phyloP scores from a whole-genome alignment of 2,113 vertebrate species.

The Todiramphus chloris region DNA sequence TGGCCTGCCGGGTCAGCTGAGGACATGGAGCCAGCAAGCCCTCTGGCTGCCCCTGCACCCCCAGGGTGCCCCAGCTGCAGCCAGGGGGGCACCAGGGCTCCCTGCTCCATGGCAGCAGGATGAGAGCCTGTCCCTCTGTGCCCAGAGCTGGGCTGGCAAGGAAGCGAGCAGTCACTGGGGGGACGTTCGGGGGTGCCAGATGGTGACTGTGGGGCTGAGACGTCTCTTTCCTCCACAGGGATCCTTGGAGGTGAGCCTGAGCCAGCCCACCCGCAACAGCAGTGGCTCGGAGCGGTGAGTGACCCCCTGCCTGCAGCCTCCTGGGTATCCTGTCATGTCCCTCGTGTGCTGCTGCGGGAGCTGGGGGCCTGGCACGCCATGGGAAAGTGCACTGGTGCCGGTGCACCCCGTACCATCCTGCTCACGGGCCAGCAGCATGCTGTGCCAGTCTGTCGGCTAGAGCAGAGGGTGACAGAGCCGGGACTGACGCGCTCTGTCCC shows the following conservation, averaged over 20 bases:
- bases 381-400: neutral
- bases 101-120: neutral
- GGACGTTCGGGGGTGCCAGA: fast-evolving
- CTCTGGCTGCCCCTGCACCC: neutral
- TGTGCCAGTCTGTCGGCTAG: neutral
- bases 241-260: constrained; percentile 85
- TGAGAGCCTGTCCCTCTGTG: neutral
- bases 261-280: constrained; percentile 84
- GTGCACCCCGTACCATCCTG: neutral
- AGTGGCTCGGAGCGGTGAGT: constrained; percentile 90
- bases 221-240: constrained; percentile 68
- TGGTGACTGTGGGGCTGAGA: neutral
- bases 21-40: neutral
- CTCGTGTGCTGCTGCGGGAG: fast-evolving
- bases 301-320: fast-evolving
- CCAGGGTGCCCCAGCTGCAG: neutral
- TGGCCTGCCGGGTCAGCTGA: constrained; percentile 42
- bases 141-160: neutral
- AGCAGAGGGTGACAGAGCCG: fast-evolving
- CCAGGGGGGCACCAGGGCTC: neutral
- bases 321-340: fast-evolving
- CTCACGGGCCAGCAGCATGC: neutral
- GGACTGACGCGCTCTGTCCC: neutral
- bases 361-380: neutral
- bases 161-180: fast-evolving